phyloP scores from a whole-genome alignment of 2,888 invertebrate genomes.

The Teinopalpus imperialis region DNA sequence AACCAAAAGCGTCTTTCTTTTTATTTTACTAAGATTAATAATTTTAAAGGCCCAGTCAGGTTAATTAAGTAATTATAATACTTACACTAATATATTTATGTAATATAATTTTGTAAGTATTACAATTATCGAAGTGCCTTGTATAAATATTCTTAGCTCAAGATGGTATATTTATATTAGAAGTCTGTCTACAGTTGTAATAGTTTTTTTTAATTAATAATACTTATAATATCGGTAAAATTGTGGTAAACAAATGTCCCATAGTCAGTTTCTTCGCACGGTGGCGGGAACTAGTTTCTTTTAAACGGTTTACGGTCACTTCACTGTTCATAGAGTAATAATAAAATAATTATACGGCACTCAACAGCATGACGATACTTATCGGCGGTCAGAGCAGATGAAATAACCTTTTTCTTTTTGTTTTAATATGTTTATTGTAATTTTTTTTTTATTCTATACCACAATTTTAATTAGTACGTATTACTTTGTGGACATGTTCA shows the following conservation, averaged over 20 bases:
- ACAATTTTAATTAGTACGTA: neutral
- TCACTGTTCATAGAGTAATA: slow-evolving; percentile 14
- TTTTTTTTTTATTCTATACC: too few species aligned
- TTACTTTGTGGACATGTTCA: slow-evolving; percentile 12
- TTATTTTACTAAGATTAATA: slow-evolving; percentile 17
- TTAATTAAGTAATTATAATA: slow-evolving; percentile 1
- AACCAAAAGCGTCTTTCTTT: too few species aligned
- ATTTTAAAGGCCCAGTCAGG: too few species aligned
- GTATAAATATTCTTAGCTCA: too few species aligned
- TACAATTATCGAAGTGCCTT: neutral
- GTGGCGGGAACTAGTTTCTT: slow-evolving; percentile 53
- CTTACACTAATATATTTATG: neutral
- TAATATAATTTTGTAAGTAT: slow-evolving; percentile 5
- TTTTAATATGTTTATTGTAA: too few species aligned
- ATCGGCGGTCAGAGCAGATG: too few species aligned
- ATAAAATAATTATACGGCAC: slow-evolving; percentile 1
- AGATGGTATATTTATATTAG: slow-evolving; percentile 8
- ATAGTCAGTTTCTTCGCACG: slow-evolving; percentile 29
- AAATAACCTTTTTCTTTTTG: neutral
- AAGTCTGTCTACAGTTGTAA: slow-evolving; percentile 3
- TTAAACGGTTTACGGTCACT: slow-evolving; percentile 25
- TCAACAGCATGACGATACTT: neutral
- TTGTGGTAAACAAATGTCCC: neutral
- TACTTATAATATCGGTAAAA: neutral
- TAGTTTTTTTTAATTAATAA: neutral